A percentile compares a stretch with the other conserved stretches of the same genome.
Conservation (phyloP, 2,113 vertebrate species). For the Protobothrops mucrosquamatus region DNA sequence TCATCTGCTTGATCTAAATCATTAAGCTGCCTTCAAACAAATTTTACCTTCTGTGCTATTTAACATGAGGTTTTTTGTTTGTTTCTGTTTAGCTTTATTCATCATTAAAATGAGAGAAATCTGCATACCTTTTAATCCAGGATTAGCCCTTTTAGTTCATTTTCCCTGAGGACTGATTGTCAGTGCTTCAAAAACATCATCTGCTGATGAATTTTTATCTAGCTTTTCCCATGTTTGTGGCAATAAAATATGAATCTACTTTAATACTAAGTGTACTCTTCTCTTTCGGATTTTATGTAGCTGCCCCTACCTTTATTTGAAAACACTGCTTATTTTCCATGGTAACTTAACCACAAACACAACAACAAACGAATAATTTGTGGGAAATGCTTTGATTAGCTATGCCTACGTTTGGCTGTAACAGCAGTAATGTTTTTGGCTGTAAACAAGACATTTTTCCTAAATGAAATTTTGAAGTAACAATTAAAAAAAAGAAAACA, state of each 20-base stretch:
- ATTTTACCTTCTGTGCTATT: slow-evolving; percentile 5
- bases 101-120: slow-evolving; percentile 45
- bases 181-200: slow-evolving; percentile 48
- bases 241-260: slow-evolving; percentile 29
- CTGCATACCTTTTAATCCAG: slow-evolving; percentile 47
- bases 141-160: slow-evolving; percentile 47
- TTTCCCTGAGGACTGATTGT: slow-evolving; percentile 53
- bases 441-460: slow-evolving; percentile 42
- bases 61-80: not conserved
- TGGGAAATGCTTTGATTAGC: slow-evolving; percentile 6
- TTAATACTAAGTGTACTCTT: slow-evolving; percentile 31
- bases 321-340: slow-evolving; percentile 45
- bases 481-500: not conserved
- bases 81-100: slow-evolving; percentile 45
- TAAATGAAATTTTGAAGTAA: slow-evolving; percentile 26
- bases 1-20: not conserved
- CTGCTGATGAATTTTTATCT: slow-evolving; percentile 38
- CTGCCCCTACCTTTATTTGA: slow-evolving; percentile 30
- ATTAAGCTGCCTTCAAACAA: not conserved
- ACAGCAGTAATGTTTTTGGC: slow-evolving; percentile 15
- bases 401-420: not conserved
- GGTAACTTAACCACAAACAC: slow-evolving; percentile 4
- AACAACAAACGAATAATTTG: slow-evolving; percentile 38
- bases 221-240: slow-evolving; percentile 50
- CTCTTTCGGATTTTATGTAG: slow-evolving; percentile 37